Percentiles rank a stretch among this genome's conserved stretches.
phyloP scores from a whole-genome alignment of 2,888 invertebrate species.

The Apamea epomidion region DNA sequence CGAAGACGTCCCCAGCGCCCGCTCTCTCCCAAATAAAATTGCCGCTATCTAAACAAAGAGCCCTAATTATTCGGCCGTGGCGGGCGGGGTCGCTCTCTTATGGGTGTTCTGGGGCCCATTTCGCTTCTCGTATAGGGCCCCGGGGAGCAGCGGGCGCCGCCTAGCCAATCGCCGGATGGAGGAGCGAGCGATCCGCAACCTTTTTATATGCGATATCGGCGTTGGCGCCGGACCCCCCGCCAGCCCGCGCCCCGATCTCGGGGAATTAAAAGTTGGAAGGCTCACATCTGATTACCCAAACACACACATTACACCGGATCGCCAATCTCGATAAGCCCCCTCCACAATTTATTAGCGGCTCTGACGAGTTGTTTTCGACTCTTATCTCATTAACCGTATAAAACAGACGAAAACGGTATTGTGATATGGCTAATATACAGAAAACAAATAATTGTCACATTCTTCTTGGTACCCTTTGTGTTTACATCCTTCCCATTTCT shows the following conservation, averaged over 20 bases:
- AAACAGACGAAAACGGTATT: conserved; percentile 65
- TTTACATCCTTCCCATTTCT: conserved; percentile 48
- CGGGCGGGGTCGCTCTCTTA: conserved; percentile 93
- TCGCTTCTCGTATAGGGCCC: conserved; percentile 92
- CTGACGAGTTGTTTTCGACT: conserved; percentile 82
- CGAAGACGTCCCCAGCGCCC: conserved; percentile 89
- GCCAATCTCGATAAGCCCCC: conserved; percentile 87
- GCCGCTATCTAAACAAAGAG: conserved; percentile 92
- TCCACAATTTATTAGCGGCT: conserved; percentile 83
- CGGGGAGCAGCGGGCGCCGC: conserved; percentile 91
- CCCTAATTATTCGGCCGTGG: conserved; percentile 92
- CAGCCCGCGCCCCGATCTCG: conserved; percentile 77
- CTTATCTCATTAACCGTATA: conserved; percentile 77
- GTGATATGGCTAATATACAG: conserved; percentile 62
- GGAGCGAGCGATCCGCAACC: conserved; percentile 90
- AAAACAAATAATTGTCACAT: conserved; percentile 58
- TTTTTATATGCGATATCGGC: conserved; percentile 90
- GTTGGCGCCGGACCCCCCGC: conserved; percentile 83
- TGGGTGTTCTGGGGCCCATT: conserved; percentile 93
- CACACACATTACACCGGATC: conserved; percentile 86
- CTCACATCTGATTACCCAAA: conserved; percentile 88
- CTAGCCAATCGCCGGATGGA: conserved; percentile 91
- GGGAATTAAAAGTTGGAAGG: conserved; percentile 89
- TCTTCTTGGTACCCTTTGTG: conserved; percentile 55
- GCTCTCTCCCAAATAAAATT: conserved; percentile 91